Percentiles rank a stretch among this genome's conserved stretches.
Conservation (phyloP, 2,888 invertebrate species). For the Agrotis clavis region DNA sequence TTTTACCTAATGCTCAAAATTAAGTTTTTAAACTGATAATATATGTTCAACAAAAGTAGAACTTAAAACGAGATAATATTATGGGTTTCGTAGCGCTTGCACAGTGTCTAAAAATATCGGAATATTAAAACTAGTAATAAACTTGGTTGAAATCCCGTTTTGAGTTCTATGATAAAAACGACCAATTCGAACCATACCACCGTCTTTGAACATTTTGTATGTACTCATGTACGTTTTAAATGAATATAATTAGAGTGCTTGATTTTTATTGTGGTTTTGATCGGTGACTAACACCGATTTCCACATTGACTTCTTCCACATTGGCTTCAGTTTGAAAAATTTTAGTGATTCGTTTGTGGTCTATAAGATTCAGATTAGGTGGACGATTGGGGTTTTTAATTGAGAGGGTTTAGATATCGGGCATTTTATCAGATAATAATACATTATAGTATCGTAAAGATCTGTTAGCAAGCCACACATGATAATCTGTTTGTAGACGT, state of each 20-base stretch:
- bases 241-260: not conserved
- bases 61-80: too few species aligned
- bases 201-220: not conserved
- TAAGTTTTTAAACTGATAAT: too few species aligned
- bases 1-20: not conserved
- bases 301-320: not conserved
- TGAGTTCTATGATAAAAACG: not conserved
- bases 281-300: not conserved
- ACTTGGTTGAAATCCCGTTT: too few species aligned
- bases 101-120: too few species aligned
- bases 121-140: too few species aligned
- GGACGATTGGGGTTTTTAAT: not conserved
- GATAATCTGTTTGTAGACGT: not conserved
- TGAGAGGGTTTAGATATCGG: not conserved
- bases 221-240: not conserved
- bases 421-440: not conserved
- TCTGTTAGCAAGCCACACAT: not conserved
- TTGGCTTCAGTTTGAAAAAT: not conserved
- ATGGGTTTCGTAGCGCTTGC: too few species aligned
- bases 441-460: not conserved
- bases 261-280: not conserved
- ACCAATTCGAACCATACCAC: not conserved
- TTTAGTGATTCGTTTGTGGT: too few species aligned
- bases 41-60: too few species aligned
- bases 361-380: too few species aligned